Evolutionary conservation across 2,113 vertebrate species (phyloP), one percentile per base, ranked within the genome.

Genomic region (Embiotoca jacksoni): DNA sequence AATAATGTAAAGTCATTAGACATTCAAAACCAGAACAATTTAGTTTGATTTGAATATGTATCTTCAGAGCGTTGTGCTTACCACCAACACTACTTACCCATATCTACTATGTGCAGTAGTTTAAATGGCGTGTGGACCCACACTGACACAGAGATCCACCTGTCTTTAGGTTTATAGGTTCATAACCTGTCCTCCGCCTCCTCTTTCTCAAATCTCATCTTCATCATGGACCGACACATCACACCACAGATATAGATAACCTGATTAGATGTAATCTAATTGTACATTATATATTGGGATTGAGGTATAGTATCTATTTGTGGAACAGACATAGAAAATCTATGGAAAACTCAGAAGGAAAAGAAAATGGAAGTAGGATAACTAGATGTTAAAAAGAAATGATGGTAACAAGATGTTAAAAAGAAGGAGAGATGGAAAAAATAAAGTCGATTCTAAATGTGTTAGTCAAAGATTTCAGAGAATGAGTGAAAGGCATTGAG

Each of bases 401-500:
- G 6, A 47, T 2, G 15, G 37, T 35, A 72, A 74, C 32, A 31
- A 46, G n/a, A 55, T 67, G 63, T 55, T 65, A 54, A 62, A 61
- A 60, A 31, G 54, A n/a, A 47, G 67, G 46, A 56, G 41, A 23
- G 16, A 62, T 39, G 44, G 39, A 74, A 70, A 73, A 61, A 55
- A 31, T 23, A 30, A 75, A 60, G 64, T 54, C 44, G 10, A 79
- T 88, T 80, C 35, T 80, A 72, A 81, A 74, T 58, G 71, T 53
- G 80, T 82, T 65, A 61, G 75, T 10, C 6, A 72, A 81, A 72
- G 78, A 85, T 85, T 88, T 81, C 32, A 58, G 50, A 50, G 74
- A 72, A 82, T 36, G 66, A 84, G 64, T 59, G 80, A 79, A 75
- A 88, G 75, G 80, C 72, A 77, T 86, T 81, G 87, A 88, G 86